phyloP scores from a whole-genome alignment of 1,140 invertebrate species.

The Tribolium madens region DNA sequence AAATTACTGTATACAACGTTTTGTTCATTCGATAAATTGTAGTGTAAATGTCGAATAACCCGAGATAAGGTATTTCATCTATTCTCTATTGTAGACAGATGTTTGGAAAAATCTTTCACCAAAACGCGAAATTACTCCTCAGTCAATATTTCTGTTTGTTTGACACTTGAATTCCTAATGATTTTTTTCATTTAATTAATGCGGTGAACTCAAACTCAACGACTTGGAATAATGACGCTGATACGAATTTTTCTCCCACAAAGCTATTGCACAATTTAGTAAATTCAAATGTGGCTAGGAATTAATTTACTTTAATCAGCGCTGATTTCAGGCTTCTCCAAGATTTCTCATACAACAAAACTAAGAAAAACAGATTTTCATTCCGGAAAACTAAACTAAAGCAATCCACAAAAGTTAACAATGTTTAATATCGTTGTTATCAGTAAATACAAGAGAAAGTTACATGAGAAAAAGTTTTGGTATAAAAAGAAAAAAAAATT shows the following conservation, averaged over 20 bases:
- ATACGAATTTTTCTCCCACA: constrained; percentile 16
- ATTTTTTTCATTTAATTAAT: not conserved
- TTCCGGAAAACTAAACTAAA: too few species aligned
- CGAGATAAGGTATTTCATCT: constrained; percentile 24
- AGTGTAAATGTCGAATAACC: constrained; percentile 51
- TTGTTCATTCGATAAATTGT: constrained; percentile 48
- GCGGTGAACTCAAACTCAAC: constrained; percentile 2
- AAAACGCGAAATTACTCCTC: not conserved
- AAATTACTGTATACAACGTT: constrained; percentile 55
- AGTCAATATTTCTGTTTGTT: not conserved
- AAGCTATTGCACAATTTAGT: constrained; percentile 36
- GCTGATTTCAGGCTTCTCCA: constrained; percentile 10
- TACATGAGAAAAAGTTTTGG: too few species aligned
- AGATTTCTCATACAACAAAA: not conserved
- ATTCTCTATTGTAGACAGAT: constrained; percentile 11
- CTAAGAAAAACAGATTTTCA: not conserved
- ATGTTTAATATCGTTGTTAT: too few species aligned
- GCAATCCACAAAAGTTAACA: too few species aligned
- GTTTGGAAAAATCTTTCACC: constrained; percentile 2
- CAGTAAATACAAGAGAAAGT: too few species aligned
- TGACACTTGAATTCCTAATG: too few species aligned
- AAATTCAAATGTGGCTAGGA: constrained; percentile 29
- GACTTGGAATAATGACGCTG: constrained; percentile 38
- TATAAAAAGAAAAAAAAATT: too few species aligned
- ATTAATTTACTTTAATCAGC: constrained; percentile 19